Evolutionary conservation across 2,888 invertebrate species (phyloP).

Genomic region (Phania funesta): DNA sequence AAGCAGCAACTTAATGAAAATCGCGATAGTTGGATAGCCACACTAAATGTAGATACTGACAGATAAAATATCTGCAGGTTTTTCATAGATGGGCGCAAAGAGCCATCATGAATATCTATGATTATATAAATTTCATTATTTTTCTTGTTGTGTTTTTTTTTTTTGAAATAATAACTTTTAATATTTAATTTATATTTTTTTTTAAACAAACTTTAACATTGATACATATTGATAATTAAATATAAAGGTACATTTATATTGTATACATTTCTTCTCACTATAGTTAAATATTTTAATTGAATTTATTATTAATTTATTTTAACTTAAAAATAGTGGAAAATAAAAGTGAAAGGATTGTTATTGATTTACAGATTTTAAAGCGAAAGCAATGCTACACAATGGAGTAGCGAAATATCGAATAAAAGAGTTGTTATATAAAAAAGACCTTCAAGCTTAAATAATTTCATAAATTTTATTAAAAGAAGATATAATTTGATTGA

Average conservation of each 20-base stretch:
- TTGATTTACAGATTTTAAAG: neutral
- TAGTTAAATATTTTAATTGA: conserved; percentile 31
- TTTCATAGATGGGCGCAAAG: no score
- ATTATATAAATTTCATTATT: neutral
- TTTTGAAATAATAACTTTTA: conserved; percentile 38
- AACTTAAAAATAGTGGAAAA: conserved; percentile 1
- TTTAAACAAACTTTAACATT: conserved; percentile 38
- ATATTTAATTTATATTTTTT: conserved; percentile 8
- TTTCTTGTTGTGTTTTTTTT: neutral
- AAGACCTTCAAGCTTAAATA: no score
- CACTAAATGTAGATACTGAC: no score
- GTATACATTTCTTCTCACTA: conserved; percentile 4
- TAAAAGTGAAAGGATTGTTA: conserved; percentile 38
- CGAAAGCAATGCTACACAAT: no score
- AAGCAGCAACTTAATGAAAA: no score
- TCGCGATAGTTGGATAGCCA: no score
- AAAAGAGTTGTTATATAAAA: no score
- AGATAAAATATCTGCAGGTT: no score
- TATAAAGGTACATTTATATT: conserved; percentile 36
- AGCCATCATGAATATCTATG: neutral
- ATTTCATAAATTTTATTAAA: no score
- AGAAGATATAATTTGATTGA: no score
- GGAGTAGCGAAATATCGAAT: no score
- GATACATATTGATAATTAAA: conserved; percentile 8
- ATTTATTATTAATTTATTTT: conserved; percentile 16